Percentiles rank a stretch among this genome's conserved stretches.
Conservation (phyloP, 2,113 vertebrate species). For the Parus major region DNA sequence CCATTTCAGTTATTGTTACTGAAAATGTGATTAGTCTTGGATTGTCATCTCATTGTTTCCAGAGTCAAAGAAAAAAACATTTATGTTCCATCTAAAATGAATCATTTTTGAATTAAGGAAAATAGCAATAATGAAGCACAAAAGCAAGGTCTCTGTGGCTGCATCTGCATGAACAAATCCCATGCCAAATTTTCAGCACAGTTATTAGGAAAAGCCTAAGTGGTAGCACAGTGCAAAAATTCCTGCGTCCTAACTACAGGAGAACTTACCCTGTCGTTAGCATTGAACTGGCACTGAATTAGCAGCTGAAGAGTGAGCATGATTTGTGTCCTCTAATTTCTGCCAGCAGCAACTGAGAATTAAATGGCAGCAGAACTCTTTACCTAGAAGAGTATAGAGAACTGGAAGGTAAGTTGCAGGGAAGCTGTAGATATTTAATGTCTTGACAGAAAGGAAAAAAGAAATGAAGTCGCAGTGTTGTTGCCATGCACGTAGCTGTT, state of each 20-base stretch:
- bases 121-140: conserved; percentile 1
- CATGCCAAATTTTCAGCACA: not conserved
- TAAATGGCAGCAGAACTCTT: conserved; percentile 10
- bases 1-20: conserved; percentile 28
- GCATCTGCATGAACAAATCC: not conserved
- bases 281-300: not conserved
- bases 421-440: not conserved
- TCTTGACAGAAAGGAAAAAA: not conserved
- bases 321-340: conserved; percentile 13
- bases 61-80: not conserved
- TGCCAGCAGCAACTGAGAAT: not conserved
- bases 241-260: not conserved
- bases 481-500: not conserved
- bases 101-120: conserved; percentile 41
- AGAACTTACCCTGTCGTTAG: not conserved
- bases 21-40: conserved; percentile 32
- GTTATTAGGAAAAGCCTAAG: not conserved
- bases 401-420: not conserved
- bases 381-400: no score
- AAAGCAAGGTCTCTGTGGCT: not conserved
- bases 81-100: not conserved
- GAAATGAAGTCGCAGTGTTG: not conserved
- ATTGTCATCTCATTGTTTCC: conserved; percentile 36
- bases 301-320: not conserved
- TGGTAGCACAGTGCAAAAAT: not conserved